phyloP scores from a whole-genome alignment of 2,797 vertebrate species.

The Sebastes cheni region DNA sequence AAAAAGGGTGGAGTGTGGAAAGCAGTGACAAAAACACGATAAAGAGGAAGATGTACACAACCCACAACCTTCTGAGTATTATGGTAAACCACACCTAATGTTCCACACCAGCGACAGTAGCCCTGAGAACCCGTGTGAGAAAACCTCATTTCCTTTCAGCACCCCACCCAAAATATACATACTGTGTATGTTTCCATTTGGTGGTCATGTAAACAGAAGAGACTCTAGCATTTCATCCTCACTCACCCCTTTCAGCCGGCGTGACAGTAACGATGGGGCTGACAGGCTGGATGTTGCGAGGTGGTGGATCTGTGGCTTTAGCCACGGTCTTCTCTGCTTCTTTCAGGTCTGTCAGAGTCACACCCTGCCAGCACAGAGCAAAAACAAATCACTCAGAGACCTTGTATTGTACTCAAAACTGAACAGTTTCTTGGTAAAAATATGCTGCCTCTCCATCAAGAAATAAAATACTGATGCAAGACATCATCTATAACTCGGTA shows the following conservation, averaged over 20 bases:
- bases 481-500: not conserved
- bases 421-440: not conserved
- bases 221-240: not conserved
- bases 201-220: not conserved
- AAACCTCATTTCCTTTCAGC: conserved; percentile 20
- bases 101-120: not conserved
- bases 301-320: conserved; percentile 61
- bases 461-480: not conserved
- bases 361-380: conserved; percentile 80
- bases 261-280: conserved; percentile 82
- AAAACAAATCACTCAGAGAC: not conserved
- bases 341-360: conserved; percentile 91
- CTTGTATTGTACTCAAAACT: not conserved
- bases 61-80: not conserved
- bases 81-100: not conserved
- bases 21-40: not conserved
- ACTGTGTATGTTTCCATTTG: not conserved
- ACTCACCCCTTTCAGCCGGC: conserved; percentile 81
- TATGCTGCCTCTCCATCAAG: not conserved
- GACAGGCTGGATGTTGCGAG: conserved; percentile 76
- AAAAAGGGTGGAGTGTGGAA: not conserved
- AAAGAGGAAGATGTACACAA: not conserved
- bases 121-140: not conserved
- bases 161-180: conserved; percentile 27
- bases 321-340: conserved; percentile 87